Evolutionary conservation across 2,797 vertebrate species (phyloP).

Genomic region (Acanthornis magna): DNA sequence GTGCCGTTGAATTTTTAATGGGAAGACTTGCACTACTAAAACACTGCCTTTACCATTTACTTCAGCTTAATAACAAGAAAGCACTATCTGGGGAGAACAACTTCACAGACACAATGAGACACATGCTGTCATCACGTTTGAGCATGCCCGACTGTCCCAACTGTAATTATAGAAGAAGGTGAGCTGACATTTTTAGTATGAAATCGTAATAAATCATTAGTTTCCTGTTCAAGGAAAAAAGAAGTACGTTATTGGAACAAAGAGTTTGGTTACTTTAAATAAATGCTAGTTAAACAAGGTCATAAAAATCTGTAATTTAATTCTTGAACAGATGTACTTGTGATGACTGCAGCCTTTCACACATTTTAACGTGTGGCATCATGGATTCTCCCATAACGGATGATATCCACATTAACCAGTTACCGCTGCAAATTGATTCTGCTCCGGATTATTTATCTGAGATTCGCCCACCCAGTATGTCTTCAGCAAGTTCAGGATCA

Average conservation of each 20-base stretch:
- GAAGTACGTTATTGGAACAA: background rate
- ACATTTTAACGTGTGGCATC: slow-evolving; percentile 97
- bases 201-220: background rate
- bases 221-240: background rate
- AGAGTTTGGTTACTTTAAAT: background rate
- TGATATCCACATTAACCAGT: slow-evolving; percentile 88
- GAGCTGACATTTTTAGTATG: slow-evolving; percentile 57
- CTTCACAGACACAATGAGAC: slow-evolving; percentile 95
- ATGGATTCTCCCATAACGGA: slow-evolving; percentile 94
- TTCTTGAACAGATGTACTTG: slow-evolving; percentile 88
- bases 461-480: slow-evolving; percentile 91
- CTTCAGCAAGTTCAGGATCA: slow-evolving; percentile 92
- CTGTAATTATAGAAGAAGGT: slow-evolving; percentile 96
- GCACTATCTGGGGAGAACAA: slow-evolving; percentile 86
- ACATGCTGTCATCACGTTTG: slow-evolving; percentile 91
- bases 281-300: background rate
- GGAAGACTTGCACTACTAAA: slow-evolving; percentile 16
- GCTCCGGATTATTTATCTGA: slow-evolving; percentile 87
- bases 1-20: background rate
- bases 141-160: slow-evolving; percentile 97
- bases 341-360: slow-evolving; percentile 98
- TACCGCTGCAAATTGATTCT: slow-evolving; percentile 87
- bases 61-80: slow-evolving; percentile 90
- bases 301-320: background rate
- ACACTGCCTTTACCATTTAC: slow-evolving; percentile 32